These are phyloP conservation scores for Epinotia demarniana DNA, from an alignment of 2,888 invertebrate species.

Conservation along the genomic window DNA sequence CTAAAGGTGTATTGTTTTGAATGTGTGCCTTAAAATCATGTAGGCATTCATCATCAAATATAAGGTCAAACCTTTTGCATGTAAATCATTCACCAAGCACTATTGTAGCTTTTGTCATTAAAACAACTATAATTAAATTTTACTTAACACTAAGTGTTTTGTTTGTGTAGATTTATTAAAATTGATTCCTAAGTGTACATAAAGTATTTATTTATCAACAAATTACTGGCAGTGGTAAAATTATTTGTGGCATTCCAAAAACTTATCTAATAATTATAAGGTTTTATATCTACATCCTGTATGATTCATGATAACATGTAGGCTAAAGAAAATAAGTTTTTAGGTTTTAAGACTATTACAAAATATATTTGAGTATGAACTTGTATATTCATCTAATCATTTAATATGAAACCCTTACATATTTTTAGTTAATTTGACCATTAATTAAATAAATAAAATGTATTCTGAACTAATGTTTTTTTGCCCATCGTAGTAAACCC, in stretches of 20 bases:
- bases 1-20: constrained; percentile 45
- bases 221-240: constrained; percentile 32
- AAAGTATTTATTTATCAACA: constrained; percentile 13
- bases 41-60: constrained; percentile 42
- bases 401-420: constrained; percentile 9
- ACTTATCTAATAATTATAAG: constrained; percentile 47
- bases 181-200: constrained; percentile 32
- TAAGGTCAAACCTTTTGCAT: constrained; percentile 26
- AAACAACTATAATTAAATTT: not conserved
- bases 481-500: not conserved
- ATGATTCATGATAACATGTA: constrained; percentile 15
- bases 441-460: constrained; percentile 8
- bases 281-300: constrained; percentile 47
- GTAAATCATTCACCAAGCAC: constrained; percentile 4
- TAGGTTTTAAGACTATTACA: constrained; percentile 11
- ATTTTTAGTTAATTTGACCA: constrained; percentile 9
- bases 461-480: constrained; percentile 10
- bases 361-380: constrained; percentile 32
- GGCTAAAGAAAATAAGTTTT: constrained; percentile 16
- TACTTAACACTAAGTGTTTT: constrained; percentile 28
- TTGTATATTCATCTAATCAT: constrained; percentile 21
- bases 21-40: constrained; percentile 55
- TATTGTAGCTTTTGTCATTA: constrained; percentile 22
- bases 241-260: constrained; percentile 59
- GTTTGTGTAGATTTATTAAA: constrained; percentile 45